These are phyloP conservation scores for Sarcophaga peregrina DNA, from an alignment of 1,140 invertebrate genomes.

Conservation along the genomic window DNA sequence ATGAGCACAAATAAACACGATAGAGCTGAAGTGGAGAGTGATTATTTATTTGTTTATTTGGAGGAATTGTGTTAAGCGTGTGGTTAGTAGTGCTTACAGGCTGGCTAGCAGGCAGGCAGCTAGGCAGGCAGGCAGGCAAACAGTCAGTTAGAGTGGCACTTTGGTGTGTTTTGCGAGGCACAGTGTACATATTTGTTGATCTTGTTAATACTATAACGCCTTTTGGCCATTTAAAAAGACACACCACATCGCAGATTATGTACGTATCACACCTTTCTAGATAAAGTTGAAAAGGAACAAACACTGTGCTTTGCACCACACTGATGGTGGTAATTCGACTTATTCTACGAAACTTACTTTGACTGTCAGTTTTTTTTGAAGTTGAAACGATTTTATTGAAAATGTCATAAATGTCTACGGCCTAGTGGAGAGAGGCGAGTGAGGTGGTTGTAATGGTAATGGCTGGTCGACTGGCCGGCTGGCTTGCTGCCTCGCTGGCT, in stretches of 20 bases:
- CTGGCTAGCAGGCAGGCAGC: no score
- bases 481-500: no score
- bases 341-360: background rate
- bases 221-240: background rate
- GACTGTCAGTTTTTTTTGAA: background rate
- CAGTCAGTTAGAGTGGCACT: background rate
- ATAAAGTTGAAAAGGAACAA: background rate
- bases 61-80: no score
- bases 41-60: no score
- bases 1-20: no score
- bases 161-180: background rate
- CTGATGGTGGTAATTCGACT: background rate
- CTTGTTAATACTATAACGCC: constrained; percentile 22
- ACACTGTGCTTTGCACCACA: background rate
- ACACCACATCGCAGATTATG: no score
- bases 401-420: background rate
- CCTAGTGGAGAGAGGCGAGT: background rate
- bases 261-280: no score
- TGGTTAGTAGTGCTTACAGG: no score
- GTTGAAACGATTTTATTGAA: constrained; percentile 8
- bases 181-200: constrained; percentile 13
- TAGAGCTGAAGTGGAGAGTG: no score
- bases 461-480: no score
- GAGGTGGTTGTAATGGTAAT: background rate
- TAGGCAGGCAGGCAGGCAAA: background rate